A percentile compares a stretch with the other conserved stretches of the same genome.
Evolutionary conservation across 2,888 invertebrate species (phyloP).

Genomic region (Cordylochernes scorpioides): DNA sequence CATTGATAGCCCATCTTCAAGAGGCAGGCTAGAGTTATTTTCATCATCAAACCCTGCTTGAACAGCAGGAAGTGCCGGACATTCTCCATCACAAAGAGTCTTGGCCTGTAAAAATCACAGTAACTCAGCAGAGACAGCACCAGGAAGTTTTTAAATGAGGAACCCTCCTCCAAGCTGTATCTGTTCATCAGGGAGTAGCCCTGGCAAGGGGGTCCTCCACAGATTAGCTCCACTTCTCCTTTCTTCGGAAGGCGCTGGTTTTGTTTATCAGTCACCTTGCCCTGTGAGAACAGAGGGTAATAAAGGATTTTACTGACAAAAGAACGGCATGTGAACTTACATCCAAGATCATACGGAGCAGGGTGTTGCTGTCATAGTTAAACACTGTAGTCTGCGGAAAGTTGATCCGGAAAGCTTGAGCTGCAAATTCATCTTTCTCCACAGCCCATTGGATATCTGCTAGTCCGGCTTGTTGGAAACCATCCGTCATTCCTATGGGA

Average conservation of each 20-base stretch:
- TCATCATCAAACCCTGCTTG: conserved; percentile 49
- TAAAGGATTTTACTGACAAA: not conserved
- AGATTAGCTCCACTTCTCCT: conserved; percentile 53
- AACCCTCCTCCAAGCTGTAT: conserved; percentile 55
- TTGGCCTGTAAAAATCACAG: conserved; percentile 57
- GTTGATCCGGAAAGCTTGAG: conserved; percentile 48
- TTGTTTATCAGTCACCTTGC: conserved; percentile 18
- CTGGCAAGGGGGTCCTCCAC: conserved; percentile 67
- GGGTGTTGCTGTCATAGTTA: conserved; percentile 48
- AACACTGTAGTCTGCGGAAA: conserved; percentile 44
- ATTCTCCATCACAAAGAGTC: conserved; percentile 55
- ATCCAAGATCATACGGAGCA: conserved; percentile 39
- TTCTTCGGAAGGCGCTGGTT: conserved; percentile 35
- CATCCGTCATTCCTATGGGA: conserved; percentile 35
- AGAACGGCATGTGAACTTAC: conserved; percentile 18
- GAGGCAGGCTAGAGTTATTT: conserved; percentile 44
- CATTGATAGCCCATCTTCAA: conserved; percentile 63
- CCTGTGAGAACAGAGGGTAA: conserved; percentile 18
- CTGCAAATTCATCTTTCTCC: conserved; percentile 46
- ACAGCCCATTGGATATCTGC: conserved; percentile 50
- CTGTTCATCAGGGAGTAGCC: conserved; percentile 71
- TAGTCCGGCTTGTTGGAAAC: conserved; percentile 31
- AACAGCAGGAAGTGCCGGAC: conserved; percentile 60
- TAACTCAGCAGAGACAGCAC: conserved; percentile 53
- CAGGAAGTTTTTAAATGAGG: conserved; percentile 55